Conservation (phyloP, 2,113 vertebrate genomes). For the Halcyon malimbica region DNA sequence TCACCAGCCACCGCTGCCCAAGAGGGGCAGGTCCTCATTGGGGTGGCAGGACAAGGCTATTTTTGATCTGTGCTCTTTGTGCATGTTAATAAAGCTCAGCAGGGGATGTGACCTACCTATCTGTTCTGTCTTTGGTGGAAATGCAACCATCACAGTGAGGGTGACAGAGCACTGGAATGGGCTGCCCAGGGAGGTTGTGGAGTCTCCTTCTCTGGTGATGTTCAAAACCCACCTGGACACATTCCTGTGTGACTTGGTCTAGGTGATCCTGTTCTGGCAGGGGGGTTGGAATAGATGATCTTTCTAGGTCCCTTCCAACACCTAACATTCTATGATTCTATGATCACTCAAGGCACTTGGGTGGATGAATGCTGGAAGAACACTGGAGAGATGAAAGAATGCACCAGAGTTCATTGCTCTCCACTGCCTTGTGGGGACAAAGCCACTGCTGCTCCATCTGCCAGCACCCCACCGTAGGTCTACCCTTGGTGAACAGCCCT, state of each 20-base stretch:
- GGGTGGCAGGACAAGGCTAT: neutral
- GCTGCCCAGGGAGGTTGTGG: no score
- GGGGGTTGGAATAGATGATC: no score
- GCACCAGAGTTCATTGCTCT: neutral
- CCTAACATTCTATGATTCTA: no score
- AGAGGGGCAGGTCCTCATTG: neutral
- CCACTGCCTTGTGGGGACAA: rapidly evolving
- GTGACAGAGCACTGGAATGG: no score
- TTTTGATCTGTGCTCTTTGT: neutral
- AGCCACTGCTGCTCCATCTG: neutral
- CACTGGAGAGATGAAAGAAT: neutral
- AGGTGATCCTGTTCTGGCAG: no score
- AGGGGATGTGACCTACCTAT: neutral
- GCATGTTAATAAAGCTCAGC: neutral
- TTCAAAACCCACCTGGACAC: no score
- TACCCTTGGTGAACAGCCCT: neutral
- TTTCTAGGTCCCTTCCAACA: no score
- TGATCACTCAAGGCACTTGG: no score
- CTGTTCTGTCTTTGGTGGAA: neutral
- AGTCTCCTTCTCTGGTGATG: no score
- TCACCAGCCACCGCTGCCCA: neutral
- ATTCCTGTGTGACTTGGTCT: no score
- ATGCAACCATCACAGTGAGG: neutral
- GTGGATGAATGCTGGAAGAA: rapidly evolving
- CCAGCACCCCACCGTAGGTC: no score